Evolutionary conservation across 37 sponge, comb jelly and placozoan species (phyloP).

Genomic region (Oscarella lobularis): DNA sequence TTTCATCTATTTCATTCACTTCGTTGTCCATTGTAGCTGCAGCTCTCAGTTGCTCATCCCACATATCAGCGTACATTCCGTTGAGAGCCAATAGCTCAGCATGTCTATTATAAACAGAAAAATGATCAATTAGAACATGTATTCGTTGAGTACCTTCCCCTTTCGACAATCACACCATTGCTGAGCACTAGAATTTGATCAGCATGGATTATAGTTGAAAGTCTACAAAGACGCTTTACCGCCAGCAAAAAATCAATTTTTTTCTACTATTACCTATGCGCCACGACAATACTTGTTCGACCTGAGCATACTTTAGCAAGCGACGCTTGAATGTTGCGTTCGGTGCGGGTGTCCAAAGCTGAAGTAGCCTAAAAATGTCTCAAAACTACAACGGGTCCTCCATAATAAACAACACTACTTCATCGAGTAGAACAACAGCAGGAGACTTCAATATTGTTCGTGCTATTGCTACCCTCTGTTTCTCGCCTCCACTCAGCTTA

Average conservation of each 20-base stretch:
- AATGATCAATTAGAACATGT: constrained; percentile 28
- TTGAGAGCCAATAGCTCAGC: constrained; percentile 40
- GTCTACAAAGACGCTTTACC: no score
- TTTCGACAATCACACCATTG: constrained; percentile 18
- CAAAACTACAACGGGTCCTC: neutral
- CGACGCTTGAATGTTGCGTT: constrained; percentile 82
- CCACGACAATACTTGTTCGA: constrained; percentile 83
- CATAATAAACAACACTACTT: constrained; percentile 14
- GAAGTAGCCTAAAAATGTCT: constrained; percentile 62
- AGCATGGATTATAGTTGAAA: constrained; percentile 93
- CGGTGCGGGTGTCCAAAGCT: constrained; percentile 93
- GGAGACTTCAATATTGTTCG: constrained; percentile 94
- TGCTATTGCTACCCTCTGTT: constrained; percentile 97
- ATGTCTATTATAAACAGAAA: constrained; percentile 65
- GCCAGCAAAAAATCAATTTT: no score
- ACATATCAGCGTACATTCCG: constrained; percentile 83
- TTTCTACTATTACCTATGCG: constrained; percentile 67
- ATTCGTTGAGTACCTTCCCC: constrained; percentile 13
- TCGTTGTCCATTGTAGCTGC: no score
- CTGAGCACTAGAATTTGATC: constrained; percentile 89
- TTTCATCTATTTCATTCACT: no score
- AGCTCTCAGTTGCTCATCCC: constrained; percentile 66
- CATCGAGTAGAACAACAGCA: constrained; percentile 81
- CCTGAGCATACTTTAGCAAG: constrained; percentile 72
- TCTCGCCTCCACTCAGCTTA: constrained; percentile 98